These are phyloP conservation scores for Herpetotheres cachinnans DNA, from an alignment of 2,113 vertebrate genomes.

Conservation along the genomic window DNA sequence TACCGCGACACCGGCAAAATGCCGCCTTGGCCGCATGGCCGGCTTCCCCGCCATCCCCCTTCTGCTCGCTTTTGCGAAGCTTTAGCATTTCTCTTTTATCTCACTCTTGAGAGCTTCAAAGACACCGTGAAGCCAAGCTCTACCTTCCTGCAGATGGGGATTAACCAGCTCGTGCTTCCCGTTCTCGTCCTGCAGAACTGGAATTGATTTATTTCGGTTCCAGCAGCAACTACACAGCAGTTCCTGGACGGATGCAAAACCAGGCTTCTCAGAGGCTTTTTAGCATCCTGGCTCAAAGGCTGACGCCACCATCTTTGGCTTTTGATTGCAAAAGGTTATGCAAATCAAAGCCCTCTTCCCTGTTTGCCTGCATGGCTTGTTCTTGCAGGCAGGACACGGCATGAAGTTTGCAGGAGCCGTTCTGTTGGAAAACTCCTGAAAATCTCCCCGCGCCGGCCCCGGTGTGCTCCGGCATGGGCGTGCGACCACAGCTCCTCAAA, in stretches of 20 bases:
- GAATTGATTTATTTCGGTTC: neutral
- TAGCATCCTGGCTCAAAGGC: neutral
- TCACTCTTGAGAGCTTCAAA: neutral
- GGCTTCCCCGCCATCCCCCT: neutral
- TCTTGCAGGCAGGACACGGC: neutral
- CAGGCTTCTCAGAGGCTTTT: neutral
- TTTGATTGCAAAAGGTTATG: neutral
- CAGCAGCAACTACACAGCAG: neutral
- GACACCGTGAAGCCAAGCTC: neutral
- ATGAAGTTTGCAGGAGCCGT: neutral
- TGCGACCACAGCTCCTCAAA: neutral
- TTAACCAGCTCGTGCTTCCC: neutral
- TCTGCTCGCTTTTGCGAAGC: neutral
- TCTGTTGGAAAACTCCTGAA: neutral
- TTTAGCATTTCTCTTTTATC: conserved; percentile 28
- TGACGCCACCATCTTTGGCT: rapidly evolving
- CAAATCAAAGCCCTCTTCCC: neutral
- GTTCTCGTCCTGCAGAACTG: neutral
- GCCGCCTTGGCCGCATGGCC: neutral
- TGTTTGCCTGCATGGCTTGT: rapidly evolving
- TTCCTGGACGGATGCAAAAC: neutral
- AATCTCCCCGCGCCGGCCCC: neutral
- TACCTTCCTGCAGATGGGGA: neutral
- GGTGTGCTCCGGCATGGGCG: rapidly evolving
- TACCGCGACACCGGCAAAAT: rapidly evolving